These are phyloP conservation scores for Ditylenchus dipsaci DNA, from an alignment of 1,140 invertebrate genomes.

Conservation along the genomic window DNA sequence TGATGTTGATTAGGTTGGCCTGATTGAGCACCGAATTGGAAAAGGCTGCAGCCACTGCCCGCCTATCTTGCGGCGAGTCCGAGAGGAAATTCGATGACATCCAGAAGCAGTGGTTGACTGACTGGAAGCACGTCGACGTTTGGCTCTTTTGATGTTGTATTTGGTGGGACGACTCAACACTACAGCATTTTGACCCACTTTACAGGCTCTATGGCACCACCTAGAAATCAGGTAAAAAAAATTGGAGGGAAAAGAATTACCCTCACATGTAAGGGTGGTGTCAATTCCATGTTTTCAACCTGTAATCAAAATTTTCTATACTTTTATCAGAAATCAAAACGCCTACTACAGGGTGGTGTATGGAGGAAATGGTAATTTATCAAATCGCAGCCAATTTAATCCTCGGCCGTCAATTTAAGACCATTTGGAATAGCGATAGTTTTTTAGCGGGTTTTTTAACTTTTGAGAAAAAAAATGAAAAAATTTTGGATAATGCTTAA, in stretches of 20 bases:
- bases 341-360: too few species aligned
- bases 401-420: too few species aligned
- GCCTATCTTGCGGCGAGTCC: slow-evolving; percentile 28
- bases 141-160: slow-evolving; percentile 9
- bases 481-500: too few species aligned
- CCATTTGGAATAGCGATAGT: too few species aligned
- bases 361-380: too few species aligned
- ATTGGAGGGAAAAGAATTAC: too few species aligned
- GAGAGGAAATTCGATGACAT: slow-evolving; percentile 21
- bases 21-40: slow-evolving; percentile 6
- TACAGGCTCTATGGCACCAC: slow-evolving; percentile 86
- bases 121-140: slow-evolving; percentile 9
- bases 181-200: slow-evolving; percentile 61
- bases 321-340: too few species aligned
- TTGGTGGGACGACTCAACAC: slow-evolving; percentile 36
- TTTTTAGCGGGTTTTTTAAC: too few species aligned
- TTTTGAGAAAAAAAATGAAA: too few species aligned
- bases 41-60: slow-evolving; percentile 30
- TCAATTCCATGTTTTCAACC: slow-evolving; percentile 45
- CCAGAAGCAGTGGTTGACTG: slow-evolving; percentile 11
- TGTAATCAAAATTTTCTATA: too few species aligned
- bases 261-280: slow-evolving; percentile 70
- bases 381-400: too few species aligned
- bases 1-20: background rate
- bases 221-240: too few species aligned